Conservation (phyloP, 2,888 invertebrate species). For the Drosophila demipolita region DNA sequence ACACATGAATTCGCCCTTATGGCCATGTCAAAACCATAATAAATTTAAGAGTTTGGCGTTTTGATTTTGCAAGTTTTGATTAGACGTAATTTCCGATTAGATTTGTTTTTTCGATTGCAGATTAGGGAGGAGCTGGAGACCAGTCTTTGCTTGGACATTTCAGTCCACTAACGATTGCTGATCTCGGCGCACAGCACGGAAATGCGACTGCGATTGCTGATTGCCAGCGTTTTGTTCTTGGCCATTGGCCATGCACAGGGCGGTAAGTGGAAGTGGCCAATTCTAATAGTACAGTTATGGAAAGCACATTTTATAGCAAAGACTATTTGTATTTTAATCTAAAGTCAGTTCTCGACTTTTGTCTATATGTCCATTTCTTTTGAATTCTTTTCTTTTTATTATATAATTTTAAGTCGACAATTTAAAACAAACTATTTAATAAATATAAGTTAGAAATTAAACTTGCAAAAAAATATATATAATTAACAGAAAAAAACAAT, state of each 20-base stretch:
- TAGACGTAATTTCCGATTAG: conserved; percentile 60
- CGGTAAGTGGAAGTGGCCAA: conserved; percentile 34
- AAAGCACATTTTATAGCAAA: not conserved
- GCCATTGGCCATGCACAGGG: conserved; percentile 32
- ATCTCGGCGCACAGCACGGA: conserved; percentile 32
- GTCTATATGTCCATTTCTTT: not conserved
- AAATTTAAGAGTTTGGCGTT: conserved; percentile 43
- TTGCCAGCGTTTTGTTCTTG: conserved; percentile 28
- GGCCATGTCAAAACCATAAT: not conserved
- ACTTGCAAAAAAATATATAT: no score
- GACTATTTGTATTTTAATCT: not conserved
- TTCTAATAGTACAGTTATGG: not conserved
- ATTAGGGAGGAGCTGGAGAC: conserved; percentile 19
- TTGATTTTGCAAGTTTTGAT: conserved; percentile 62
- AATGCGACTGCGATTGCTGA: conserved; percentile 25
- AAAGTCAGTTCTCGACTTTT: not conserved
- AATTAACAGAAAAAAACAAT: no score
- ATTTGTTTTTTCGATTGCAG: conserved; percentile 38
- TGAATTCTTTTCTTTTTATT: not conserved
- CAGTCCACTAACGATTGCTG: conserved; percentile 54
- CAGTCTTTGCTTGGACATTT: conserved; percentile 15
- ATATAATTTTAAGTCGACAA: not conserved
- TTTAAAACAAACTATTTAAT: no score
- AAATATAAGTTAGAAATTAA: no score
- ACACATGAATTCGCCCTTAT: conserved; percentile 29